Percentiles rank a stretch among this genome's conserved stretches.
Evolutionary conservation across 2,113 vertebrate genomes (phyloP).

Genomic region (Carlito syrichta): DNA sequence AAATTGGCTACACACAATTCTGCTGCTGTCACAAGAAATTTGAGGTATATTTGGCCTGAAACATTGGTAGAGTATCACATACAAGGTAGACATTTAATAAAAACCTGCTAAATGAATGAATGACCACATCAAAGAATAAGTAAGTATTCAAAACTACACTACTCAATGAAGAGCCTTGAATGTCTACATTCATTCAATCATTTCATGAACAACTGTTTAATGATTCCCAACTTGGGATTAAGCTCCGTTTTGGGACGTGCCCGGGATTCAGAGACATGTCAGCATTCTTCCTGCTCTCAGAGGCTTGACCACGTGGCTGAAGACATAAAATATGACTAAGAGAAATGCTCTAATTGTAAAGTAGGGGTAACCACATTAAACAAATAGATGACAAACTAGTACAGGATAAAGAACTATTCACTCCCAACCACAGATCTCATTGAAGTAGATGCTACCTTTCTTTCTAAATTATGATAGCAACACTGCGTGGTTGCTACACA

Average conservation of each 20-base stretch:
- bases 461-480: not conserved
- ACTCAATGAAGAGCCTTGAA: not conserved
- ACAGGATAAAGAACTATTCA: not conserved
- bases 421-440: not conserved
- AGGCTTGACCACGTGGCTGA: not conserved
- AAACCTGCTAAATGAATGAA: not conserved
- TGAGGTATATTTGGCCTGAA: not conserved
- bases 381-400: not conserved
- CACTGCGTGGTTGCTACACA: not conserved
- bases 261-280: not conserved
- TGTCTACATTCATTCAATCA: not conserved
- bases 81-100: not conserved
- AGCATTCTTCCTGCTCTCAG: not conserved
- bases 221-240: not conserved
- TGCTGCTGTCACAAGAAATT: not conserved
- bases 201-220: not conserved
- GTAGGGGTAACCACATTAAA: not conserved
- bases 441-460: not conserved
- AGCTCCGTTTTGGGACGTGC: not conserved
- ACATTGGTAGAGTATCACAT: not conserved
- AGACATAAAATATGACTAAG: not conserved
- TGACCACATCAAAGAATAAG: not conserved
- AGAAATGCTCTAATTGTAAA: constrained; percentile 10
- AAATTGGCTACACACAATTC: not conserved
- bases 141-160: not conserved